Evolutionary conservation across 1,140 invertebrate genomes (phyloP), one percentile per base, ranked within the genome.

Genomic region (Drosophila subobscura): DNA sequence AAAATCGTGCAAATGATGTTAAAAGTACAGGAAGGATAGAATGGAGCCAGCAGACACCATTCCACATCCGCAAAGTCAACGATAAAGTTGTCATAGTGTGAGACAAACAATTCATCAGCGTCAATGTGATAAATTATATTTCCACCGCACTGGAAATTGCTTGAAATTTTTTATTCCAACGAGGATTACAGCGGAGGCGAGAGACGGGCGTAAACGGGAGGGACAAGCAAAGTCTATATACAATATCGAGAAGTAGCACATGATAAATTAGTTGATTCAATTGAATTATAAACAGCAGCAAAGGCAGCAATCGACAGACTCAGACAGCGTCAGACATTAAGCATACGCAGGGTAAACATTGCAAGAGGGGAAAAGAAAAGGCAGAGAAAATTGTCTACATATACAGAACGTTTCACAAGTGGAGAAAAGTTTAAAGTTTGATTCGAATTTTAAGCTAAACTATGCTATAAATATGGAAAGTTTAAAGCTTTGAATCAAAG

Each of bases 71-170:
- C 50, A 68, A 52, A 68, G 63, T 68, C 65, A 68, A 59, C 83
- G 83, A 85, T 85, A 86, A 85, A 85, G 81, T 81, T 85, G 81
- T 86, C 81, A 85, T 85, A 86, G 81, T 85, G 81, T 77, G 58
- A 81, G 74, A 77, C 81, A 71, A 85, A 85, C 81, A 86, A 85
- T 85, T 85, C 81, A 85, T 85, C 81, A 85, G 81, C 81, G 81
- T 85, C 81, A 85, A 86, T 85, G 81, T 85, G 81, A 85, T 85
- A 85, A 85, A 85, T 85, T 85, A 85, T 85, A 59, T 63, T 75
- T 74, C 70, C 44, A 86, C 77, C 77, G 57, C 77, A 66, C 72
- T 44, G 33, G 60, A 85, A 85, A 86, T 81, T 85, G 77, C 55
- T 64, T 46, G 46, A 77, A 77, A 80, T 86, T 85, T 37, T 86